These are phyloP conservation scores for Melinopterus prodromus DNA, from an alignment of 2,888 invertebrate species.

Conservation along the genomic window DNA sequence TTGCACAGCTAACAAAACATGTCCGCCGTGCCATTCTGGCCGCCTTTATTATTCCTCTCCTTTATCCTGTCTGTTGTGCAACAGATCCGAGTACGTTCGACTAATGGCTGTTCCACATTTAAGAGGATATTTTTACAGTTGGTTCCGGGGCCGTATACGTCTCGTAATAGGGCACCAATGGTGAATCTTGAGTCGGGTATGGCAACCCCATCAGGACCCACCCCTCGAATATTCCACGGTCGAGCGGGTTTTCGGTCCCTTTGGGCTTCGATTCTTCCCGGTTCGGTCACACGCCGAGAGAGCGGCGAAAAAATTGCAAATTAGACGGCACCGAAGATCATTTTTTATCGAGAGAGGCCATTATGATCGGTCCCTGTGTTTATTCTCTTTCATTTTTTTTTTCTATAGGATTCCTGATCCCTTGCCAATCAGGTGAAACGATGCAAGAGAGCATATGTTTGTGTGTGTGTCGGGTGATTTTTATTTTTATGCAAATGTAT, in stretches of 20 bases:
- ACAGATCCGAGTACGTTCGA: background rate
- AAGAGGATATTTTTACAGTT: background rate
- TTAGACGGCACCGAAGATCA: background rate
- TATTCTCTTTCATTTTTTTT: background rate
- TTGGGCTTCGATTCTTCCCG: conserved; percentile 4
- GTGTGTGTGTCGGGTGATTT: background rate
- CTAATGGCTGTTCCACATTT: background rate
- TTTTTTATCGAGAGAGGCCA: background rate
- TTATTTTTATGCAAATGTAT: background rate
- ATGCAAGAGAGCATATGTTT: background rate
- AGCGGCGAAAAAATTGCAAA: conserved; percentile 4
- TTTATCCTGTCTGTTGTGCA: background rate
- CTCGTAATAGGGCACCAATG: background rate
- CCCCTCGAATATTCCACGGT: conserved; percentile 4
- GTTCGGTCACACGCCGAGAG: conserved; percentile 4
- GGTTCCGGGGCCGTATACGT: background rate
- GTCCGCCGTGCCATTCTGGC: background rate
- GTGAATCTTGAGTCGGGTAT: background rate
- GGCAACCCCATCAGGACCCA: background rate
- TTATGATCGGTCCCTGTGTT: background rate
- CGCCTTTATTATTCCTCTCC: background rate
- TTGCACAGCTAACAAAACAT: conserved; percentile 4
- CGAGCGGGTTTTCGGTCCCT: background rate
- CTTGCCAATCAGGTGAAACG: conserved; percentile 4
- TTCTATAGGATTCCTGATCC: background rate